A percentile compares a stretch with the other conserved stretches of the same genome.
phyloP scores from a whole-genome alignment of 2,113 vertebrate genomes.

The Dasypus novemcinctus region DNA sequence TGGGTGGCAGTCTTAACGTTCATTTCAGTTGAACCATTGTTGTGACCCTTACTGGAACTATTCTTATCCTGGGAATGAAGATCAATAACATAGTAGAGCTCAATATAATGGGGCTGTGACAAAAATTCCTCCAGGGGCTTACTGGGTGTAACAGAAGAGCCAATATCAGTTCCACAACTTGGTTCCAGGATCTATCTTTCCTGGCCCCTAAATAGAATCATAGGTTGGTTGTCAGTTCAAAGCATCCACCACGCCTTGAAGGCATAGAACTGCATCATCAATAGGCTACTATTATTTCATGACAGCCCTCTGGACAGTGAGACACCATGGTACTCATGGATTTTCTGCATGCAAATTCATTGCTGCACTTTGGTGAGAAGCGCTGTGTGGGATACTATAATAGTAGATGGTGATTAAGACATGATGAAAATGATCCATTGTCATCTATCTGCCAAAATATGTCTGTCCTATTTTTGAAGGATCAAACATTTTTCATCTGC shows the following conservation, averaged over 20 bases:
- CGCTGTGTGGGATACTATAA: not conserved
- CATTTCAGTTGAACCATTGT: not conserved
- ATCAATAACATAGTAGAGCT: not conserved
- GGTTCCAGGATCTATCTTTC: not conserved
- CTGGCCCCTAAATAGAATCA: not conserved
- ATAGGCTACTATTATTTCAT: not conserved
- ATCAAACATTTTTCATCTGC: not conserved
- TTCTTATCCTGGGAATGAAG: not conserved
- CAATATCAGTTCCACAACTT: not conserved
- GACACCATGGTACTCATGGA: not conserved
- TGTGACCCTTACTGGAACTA: not conserved
- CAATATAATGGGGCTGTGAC: not conserved
- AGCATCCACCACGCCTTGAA: not conserved
- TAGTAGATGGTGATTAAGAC: not conserved
- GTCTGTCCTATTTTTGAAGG: not conserved
- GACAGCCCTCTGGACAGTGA: not conserved
- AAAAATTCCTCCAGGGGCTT: not conserved
- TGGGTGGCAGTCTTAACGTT: slow-evolving; percentile 4
- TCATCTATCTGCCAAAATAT: not conserved
- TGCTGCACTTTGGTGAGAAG: not conserved
- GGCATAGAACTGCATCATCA: not conserved
- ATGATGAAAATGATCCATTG: not conserved
- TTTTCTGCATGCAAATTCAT: not conserved
- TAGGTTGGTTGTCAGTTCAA: not conserved
- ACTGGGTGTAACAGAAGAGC: not conserved